Percentiles rank a stretch among this genome's conserved stretches.
These are phyloP conservation scores for Lithophane socia DNA, from an alignment of 2,888 invertebrate species.

Conservation along the genomic window DNA sequence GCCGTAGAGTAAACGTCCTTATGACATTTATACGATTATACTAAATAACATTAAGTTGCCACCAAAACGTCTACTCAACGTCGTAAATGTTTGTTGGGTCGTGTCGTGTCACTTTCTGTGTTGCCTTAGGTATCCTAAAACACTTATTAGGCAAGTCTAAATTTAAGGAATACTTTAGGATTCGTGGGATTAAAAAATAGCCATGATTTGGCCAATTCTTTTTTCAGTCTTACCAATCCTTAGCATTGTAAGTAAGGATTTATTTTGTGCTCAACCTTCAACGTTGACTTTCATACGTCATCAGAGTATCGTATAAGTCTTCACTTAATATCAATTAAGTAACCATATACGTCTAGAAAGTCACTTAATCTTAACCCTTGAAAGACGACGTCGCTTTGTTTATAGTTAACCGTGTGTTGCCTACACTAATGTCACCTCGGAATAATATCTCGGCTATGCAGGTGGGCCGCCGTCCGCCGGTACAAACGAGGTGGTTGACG, in stretches of 20 bases:
- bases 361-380: slow-evolving; percentile 55
- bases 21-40: too few species aligned
- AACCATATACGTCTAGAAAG: slow-evolving; percentile 54
- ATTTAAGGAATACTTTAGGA: not conserved
- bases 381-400: slow-evolving; percentile 61
- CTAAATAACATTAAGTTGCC: too few species aligned
- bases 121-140: not conserved
- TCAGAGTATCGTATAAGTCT: slow-evolving; percentile 39
- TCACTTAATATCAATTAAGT: slow-evolving; percentile 54
- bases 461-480: slow-evolving; percentile 75
- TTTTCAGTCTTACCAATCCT: not conserved
- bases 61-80: too few species aligned
- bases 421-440: slow-evolving; percentile 69
- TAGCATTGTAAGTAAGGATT: not conserved
- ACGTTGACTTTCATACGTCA: slow-evolving; percentile 22
- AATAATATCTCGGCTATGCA: slow-evolving; percentile 77
- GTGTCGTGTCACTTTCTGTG: too few species aligned
- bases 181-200: not conserved
- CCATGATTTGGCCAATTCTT: too few species aligned
- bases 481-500: slow-evolving; percentile 84
- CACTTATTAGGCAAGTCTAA: not conserved
- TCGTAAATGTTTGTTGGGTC: too few species aligned
- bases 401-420: slow-evolving; percentile 63
- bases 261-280: slow-evolving; percentile 4
- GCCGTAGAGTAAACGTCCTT: too few species aligned